These are phyloP conservation scores for Ciconia boyciana DNA, from an alignment of 2,113 vertebrate genomes.

Conservation along the genomic window DNA sequence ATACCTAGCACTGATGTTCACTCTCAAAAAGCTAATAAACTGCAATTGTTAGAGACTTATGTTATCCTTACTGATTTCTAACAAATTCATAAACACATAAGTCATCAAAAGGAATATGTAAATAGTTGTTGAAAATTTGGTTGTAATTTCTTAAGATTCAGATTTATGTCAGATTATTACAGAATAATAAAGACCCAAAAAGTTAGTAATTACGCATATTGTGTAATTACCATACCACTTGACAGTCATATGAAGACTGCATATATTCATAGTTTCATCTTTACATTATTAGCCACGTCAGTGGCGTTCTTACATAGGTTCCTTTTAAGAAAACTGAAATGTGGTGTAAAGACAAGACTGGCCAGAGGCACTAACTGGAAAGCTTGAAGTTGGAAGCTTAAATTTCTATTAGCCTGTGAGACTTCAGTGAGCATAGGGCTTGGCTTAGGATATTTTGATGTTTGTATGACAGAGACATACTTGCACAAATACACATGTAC, in stretches of 20 bases:
- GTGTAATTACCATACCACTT: not conserved
- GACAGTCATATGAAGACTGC: not conserved
- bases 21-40: not conserved
- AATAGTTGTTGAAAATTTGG: not conserved
- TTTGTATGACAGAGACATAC: not conserved
- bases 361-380: not conserved
- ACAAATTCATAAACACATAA: rapidly evolving
- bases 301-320: not conserved
- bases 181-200: not conserved
- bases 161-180: not conserved
- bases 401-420: not conserved
- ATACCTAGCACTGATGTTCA: not conserved
- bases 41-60: not conserved
- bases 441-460: not conserved
- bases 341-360: not conserved
- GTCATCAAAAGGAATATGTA: not conserved
- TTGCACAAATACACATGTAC: not conserved
- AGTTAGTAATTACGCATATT: not conserved
- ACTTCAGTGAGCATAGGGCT: not conserved
- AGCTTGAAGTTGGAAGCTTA: not conserved
- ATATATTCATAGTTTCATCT: not conserved
- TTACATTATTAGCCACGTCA: not conserved
- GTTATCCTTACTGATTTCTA: not conserved
- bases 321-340: not conserved
- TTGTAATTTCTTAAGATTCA: not conserved